Percentiles rank a stretch among this genome's conserved stretches.
Conservation (phyloP, 2,797 vertebrate genomes). For the Pachyuromys duprasi region DNA sequence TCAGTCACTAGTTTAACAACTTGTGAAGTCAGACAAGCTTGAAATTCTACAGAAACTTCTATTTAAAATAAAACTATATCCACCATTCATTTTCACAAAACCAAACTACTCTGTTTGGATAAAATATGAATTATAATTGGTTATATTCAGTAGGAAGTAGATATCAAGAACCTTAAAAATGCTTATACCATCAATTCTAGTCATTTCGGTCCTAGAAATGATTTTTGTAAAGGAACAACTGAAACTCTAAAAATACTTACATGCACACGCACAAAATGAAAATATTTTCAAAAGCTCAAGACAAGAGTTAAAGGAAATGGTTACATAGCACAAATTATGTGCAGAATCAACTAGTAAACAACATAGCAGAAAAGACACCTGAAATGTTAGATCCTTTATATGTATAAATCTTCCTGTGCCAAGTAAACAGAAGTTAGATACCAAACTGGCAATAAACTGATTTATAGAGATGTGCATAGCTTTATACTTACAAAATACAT, state of each 20-base stretch:
- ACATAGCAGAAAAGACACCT: neutral
- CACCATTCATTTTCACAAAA: neutral
- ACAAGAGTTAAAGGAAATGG: neutral
- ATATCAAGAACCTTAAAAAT: neutral
- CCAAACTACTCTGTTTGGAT: neutral
- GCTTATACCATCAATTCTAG: neutral
- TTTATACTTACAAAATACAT: neutral
- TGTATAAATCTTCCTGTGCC: neutral
- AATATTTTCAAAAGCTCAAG: conserved; percentile 19
- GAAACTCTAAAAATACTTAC: neutral
- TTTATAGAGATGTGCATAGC: neutral
- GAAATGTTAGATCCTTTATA: neutral
- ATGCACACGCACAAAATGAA: neutral
- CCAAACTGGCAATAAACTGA: neutral
- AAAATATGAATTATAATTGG: neutral
- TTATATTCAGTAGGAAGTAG: neutral
- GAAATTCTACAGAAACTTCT: conserved; percentile 2
- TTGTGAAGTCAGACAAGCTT: neutral
- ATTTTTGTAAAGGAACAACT: neutral
- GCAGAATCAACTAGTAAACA: neutral
- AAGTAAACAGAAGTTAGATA: neutral
- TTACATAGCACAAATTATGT: neutral
- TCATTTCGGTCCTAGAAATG: neutral
- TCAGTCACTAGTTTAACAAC: neutral
- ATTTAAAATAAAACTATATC: neutral